Evolutionary conservation across 1,140 invertebrate genomes (phyloP).

Genomic region (Bursaphelenchus mucronatus): DNA sequence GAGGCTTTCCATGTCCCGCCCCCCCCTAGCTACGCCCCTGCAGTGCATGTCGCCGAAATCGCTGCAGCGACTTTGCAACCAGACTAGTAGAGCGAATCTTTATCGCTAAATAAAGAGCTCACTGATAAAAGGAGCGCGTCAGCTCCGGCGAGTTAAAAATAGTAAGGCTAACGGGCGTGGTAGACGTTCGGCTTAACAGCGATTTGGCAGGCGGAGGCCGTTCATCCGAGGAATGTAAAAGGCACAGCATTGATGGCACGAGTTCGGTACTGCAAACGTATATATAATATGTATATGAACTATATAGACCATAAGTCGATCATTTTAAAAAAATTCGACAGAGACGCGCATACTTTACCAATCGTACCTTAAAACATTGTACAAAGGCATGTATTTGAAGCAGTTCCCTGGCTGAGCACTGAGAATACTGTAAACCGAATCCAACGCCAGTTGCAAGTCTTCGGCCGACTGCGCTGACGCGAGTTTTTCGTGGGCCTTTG

Average conservation of each 20-base stretch:
- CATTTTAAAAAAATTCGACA: constrained; percentile 4
- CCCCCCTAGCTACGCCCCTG: too few species aligned
- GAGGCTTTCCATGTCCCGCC: too few species aligned
- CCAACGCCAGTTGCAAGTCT: constrained; percentile 31
- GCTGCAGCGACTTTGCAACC: too few species aligned
- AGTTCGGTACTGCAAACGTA: constrained; percentile 25
- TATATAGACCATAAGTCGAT: too few species aligned
- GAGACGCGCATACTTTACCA: neutral
- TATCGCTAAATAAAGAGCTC: constrained; percentile 23
- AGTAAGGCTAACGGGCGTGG: constrained; percentile 22
- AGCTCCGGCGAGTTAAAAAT: constrained; percentile 23
- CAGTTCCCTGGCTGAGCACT: constrained; percentile 17
- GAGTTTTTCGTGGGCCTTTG: constrained; percentile 16
- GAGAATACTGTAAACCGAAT: constrained; percentile 22
- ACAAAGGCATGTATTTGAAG: constrained; percentile 20
- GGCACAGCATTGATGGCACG: constrained; percentile 16
- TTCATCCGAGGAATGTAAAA: constrained; percentile 20
- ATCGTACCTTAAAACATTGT: constrained; percentile 25
- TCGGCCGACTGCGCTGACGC: constrained; percentile 10
- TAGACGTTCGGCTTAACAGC: constrained; percentile 14
- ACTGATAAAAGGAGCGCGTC: constrained; percentile 34
- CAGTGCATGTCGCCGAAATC: too few species aligned
- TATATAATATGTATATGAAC: too few species aligned
- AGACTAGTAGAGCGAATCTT: too few species aligned
- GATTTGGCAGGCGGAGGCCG: constrained; percentile 20